A percentile compares a stretch with the other conserved stretches of the same genome.
These are phyloP conservation scores for Cheilosia vulpina DNA, from an alignment of 2,888 invertebrate species.

Conservation along the genomic window DNA sequence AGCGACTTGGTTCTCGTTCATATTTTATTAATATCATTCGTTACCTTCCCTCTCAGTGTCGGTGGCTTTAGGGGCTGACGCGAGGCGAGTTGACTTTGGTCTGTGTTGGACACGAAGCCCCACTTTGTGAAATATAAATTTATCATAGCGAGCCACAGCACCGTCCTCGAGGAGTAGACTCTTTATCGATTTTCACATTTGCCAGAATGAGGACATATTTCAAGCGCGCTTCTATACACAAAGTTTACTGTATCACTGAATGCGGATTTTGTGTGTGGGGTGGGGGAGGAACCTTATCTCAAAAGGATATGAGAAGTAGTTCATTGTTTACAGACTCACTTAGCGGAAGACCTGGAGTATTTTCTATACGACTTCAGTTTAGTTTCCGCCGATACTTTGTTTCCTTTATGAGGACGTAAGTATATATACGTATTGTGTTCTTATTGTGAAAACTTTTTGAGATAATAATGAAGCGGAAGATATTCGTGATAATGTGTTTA, in stretches of 20 bases:
- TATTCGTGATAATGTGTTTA: constrained; percentile 2
- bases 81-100: not conserved
- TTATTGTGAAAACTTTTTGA: not conserved
- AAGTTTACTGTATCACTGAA: constrained; percentile 15
- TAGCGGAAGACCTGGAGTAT: constrained; percentile 25
- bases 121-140: constrained; percentile 16
- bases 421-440: not conserved
- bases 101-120: constrained; percentile 21
- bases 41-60: not conserved
- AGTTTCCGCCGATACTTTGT: constrained; percentile 22
- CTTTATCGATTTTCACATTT: constrained; percentile 37
- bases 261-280: constrained; percentile 14
- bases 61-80: not conserved
- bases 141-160: not conserved
- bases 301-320: constrained; percentile 1
- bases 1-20: constrained; percentile 34
- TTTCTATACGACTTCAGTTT: constrained; percentile 9
- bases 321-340: constrained; percentile 32
- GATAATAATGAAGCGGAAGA: constrained; percentile 12
- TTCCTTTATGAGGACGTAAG: not conserved
- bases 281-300: constrained; percentile 7
- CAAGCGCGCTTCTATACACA: not conserved
- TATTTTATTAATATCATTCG: constrained; percentile 42
- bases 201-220: constrained; percentile 15
- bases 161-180: not conserved